A percentile compares a stretch with the other conserved stretches of the same genome.
Conservation (phyloP, 2,888 invertebrate species). For the Caenorhabditis virilis region DNA sequence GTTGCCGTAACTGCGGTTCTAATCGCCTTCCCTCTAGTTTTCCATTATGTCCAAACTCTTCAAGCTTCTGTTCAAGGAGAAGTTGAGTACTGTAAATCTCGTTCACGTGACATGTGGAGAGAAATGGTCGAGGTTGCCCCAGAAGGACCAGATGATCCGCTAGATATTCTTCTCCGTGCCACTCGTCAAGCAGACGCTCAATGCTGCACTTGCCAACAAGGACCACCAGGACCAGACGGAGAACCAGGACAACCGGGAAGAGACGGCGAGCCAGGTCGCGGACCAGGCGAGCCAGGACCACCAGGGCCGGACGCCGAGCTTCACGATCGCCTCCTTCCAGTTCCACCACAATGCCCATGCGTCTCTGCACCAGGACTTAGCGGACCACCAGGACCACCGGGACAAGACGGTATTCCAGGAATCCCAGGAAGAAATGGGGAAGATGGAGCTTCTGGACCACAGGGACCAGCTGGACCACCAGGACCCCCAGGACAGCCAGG, state of each 20-base stretch:
- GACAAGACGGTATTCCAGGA: constrained; percentile 62
- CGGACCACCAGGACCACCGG: constrained; percentile 72
- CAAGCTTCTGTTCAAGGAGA: constrained; percentile 68
- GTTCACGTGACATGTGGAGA: constrained; percentile 66
- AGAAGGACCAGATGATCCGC: constrained; percentile 51
- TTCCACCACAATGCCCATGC: constrained; percentile 67
- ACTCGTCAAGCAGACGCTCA: constrained; percentile 64
- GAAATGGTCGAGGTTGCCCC: constrained; percentile 67
- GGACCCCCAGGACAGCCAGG: constrained; percentile 62
- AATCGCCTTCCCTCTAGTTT: constrained; percentile 67
- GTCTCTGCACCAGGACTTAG: constrained; percentile 76
- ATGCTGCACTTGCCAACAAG: constrained; percentile 68
- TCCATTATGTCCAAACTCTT: constrained; percentile 68
- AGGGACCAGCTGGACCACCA: constrained; percentile 60
- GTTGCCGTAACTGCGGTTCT: constrained; percentile 68
- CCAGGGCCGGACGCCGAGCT: constrained; percentile 67
- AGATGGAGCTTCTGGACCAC: constrained; percentile 58
- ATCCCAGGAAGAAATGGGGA: constrained; percentile 57
- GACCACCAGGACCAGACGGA: constrained; percentile 58
- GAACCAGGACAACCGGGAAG: constrained; percentile 55
- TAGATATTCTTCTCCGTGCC: constrained; percentile 57
- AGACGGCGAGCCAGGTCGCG: constrained; percentile 60
- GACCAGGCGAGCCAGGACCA: constrained; percentile 60
- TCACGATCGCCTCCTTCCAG: constrained; percentile 65
- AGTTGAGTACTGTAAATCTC: constrained; percentile 66